Percentiles rank a stretch among this genome's conserved stretches.
Evolutionary conservation across 1,140 invertebrate species (phyloP).

Genomic region (Laupala kohalensis): DNA sequence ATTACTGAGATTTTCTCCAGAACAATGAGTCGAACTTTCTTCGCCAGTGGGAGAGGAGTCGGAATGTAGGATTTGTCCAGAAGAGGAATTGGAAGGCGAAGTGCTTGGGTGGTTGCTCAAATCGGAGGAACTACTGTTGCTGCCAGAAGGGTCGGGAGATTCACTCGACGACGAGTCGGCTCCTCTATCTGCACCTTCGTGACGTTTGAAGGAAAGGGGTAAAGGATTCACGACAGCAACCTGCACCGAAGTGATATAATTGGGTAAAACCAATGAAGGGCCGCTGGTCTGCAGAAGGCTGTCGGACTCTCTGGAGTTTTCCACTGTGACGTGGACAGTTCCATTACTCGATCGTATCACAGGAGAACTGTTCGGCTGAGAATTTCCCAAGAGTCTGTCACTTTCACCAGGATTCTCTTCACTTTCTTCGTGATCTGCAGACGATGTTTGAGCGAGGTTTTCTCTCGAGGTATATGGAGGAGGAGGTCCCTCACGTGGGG

Average conservation of each 20-base stretch:
- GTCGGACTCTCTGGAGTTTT: neutral
- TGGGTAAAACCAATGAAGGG: neutral
- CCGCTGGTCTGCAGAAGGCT: neutral
- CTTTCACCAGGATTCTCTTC: neutral
- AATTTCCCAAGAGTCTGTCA: neutral
- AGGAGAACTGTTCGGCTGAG: neutral
- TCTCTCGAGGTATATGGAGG: constrained; percentile 39
- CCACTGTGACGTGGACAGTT: neutral
- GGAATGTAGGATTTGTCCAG: neutral
- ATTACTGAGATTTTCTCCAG: neutral
- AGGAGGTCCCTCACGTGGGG: constrained; percentile 36
- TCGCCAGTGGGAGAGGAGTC: neutral
- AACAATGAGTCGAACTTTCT: neutral
- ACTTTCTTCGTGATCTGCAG: neutral
- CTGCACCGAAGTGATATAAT: neutral
- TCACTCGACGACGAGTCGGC: neutral
- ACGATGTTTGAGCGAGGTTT: constrained; percentile 22
- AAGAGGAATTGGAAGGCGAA: neutral
- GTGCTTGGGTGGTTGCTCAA: neutral
- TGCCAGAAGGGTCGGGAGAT: neutral
- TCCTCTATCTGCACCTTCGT: neutral
- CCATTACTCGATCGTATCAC: neutral
- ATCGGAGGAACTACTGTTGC: neutral
- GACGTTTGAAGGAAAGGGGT: neutral
- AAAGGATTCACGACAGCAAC: neutral